Base-by-base conservation (phyloP, 64 coral and sea anemone species). In the Astreopora myriophthalma region DNA sequence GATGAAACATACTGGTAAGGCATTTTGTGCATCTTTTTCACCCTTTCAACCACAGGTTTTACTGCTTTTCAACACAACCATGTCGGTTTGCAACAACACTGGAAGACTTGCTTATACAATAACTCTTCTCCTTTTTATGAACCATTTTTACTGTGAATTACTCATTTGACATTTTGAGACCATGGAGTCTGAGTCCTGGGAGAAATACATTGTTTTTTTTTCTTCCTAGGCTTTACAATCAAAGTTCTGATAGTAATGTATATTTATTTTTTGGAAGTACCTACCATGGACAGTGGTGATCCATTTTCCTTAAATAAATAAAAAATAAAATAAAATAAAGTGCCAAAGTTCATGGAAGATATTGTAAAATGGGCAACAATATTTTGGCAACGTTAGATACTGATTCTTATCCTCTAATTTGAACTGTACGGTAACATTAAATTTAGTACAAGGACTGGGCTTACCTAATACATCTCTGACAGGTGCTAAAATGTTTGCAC, bases 391-490 rank as follows among this genome's bases (percentile, higher is more conserved):
- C 6, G 40, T 44, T 11, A 58, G 13, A 58, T 34, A 85, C 13
- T 85, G 34, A 35, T 65, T 36, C 12, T 61, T 29, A 32, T 14
- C 2, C 65, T 20, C 26, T 8, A 16, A 36, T 1, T 61, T 28
- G 28, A 60, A 28, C 8, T 28, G 51, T 44, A 73, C 34, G 14
- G 63, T 28, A 65, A 78, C 40, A 44, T 44, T 44, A 55, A 55
- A 55, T n/a, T n/a, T n/a, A 55, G 51, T 58, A 32, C 17, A 19
- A 78, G 7, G 11, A 80, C 20, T 42, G 6, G 8, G 20, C 72
- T 75, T 95, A 98, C 96, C 96, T 98, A 93, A 98, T 93, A 74
- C 96, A 98, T 88, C 96, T 93, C 24, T 98, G 93, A 77, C 96
- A 98, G 38, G 96, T 98, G 81, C 96, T 98, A 14, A 40, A 46